Evolutionary conservation across 2,797 vertebrate genomes (phyloP).

Genomic region (Pangasius sanitwongsei): DNA sequence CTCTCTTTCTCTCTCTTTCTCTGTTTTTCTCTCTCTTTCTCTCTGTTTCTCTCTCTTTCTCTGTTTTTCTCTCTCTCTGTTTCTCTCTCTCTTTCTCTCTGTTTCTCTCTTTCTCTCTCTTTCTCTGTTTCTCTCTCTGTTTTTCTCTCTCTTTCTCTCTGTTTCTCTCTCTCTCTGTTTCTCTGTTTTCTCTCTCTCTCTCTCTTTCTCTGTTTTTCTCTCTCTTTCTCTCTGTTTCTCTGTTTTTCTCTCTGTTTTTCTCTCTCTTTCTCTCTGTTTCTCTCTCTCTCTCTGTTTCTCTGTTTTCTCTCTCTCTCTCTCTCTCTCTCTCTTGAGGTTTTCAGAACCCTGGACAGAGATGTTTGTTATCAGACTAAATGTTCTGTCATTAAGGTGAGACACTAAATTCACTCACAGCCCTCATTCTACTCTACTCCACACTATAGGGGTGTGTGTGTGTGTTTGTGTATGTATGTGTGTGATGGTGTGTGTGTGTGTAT

Average conservation of each 20-base stretch:
- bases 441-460: neutral
- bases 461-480: neutral
- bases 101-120: constrained; percentile 33
- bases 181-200: neutral
- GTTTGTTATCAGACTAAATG: neutral
- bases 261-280: neutral
- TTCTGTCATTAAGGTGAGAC: neutral
- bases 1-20: neutral
- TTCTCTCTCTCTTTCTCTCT: neutral
- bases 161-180: neutral
- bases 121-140: neutral
- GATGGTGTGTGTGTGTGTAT: neutral
- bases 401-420: neutral
- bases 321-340: neutral
- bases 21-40: too few relatives aligned
- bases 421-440: neutral
- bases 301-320: neutral
- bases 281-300: neutral
- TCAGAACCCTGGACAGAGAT: constrained; percentile 8
- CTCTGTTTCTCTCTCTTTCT: too few relatives aligned
- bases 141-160: neutral
- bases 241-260: neutral
- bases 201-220: too few relatives aligned
- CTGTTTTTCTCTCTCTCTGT: too few relatives aligned
- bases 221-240: too few relatives aligned